Evolutionary conservation across 2,113 vertebrate species (phyloP).

Genomic region (Pimephales promelas): DNA sequence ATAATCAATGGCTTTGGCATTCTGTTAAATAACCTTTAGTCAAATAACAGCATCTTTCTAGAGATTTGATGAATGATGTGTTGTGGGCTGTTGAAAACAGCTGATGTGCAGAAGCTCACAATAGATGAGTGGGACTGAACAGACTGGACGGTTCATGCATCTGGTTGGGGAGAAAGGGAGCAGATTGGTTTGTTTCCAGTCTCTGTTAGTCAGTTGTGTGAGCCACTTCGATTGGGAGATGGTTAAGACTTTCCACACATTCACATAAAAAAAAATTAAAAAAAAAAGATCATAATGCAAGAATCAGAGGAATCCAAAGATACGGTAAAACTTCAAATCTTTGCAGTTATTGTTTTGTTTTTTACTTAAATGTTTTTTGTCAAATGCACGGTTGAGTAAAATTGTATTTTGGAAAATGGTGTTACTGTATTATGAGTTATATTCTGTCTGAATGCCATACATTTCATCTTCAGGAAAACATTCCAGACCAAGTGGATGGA

Average conservation of each 20-base stretch:
- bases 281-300: slow-evolving; percentile 65
- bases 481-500: slow-evolving; percentile 81
- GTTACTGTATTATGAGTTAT: neutral
- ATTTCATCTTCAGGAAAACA: slow-evolving; percentile 70
- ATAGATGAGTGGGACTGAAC: slow-evolving; percentile 65
- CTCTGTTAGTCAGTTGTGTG: slow-evolving; percentile 45
- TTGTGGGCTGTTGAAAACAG: slow-evolving; percentile 59
- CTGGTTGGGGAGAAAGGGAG: slow-evolving; percentile 59
- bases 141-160: slow-evolving; percentile 62
- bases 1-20: neutral
- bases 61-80: slow-evolving; percentile 57
- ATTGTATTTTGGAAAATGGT: neutral
- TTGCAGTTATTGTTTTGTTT: neutral
- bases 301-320: slow-evolving; percentile 62
- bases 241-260: slow-evolving; percentile 56
- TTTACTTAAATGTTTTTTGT: neutral
- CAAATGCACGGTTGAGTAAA: neutral
- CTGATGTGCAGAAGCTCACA: slow-evolving; percentile 69
- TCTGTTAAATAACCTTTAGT: slow-evolving; percentile 27
- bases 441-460: neutral
- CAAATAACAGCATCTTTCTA: slow-evolving; percentile 62
- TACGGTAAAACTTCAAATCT: slow-evolving; percentile 63
- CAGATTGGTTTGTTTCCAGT: slow-evolving; percentile 49
- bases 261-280: slow-evolving; percentile 48
- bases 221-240: slow-evolving; percentile 57